Conservation (phyloP, 53 echinoderm and acorn worm genomes). For the Holothuria scabra region DNA sequence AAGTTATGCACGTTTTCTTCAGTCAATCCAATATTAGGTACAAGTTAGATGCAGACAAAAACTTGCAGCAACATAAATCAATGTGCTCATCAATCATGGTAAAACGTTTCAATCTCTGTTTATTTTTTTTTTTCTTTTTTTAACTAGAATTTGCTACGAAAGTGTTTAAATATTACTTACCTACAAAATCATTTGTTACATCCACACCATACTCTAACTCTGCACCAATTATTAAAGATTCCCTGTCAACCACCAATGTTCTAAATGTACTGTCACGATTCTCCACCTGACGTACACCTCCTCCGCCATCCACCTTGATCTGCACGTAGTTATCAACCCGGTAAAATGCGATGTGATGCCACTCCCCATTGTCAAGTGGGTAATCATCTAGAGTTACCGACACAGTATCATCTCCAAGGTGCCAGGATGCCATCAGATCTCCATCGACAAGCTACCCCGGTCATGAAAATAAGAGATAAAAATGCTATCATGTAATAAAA, state of each 20-base stretch:
- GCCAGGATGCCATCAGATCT: constrained; percentile 69
- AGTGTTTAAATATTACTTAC: constrained; percentile 43
- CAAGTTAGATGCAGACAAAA: too few relatives aligned
- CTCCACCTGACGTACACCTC: constrained; percentile 87
- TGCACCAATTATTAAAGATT: constrained; percentile 75
- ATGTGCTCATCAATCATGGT: too few relatives aligned
- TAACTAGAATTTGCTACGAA: too few relatives aligned
- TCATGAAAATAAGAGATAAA: neutral
- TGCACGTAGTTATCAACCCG: constrained; percentile 84
- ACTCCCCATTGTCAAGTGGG: constrained; percentile 80
- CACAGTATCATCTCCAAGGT: constrained; percentile 81
- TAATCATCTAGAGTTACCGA: constrained; percentile 68
- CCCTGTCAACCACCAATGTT: constrained; percentile 60
- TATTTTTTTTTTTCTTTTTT: too few relatives aligned
- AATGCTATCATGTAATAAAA: neutral
- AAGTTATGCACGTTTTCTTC: too few relatives aligned
- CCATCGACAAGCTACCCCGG: constrained; percentile 67
- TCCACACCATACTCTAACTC: constrained; percentile 58
- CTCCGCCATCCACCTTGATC: constrained; percentile 92
- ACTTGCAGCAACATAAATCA: too few relatives aligned
- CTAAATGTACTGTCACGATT: constrained; percentile 72
- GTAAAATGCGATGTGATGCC: constrained; percentile 84
- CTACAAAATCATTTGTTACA: constrained; percentile 74
- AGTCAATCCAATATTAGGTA: too few relatives aligned
- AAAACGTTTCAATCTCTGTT: too few relatives aligned